Evolutionary conservation across 2,888 invertebrate genomes (phyloP), one percentile per base, ranked within the genome.

Genomic region (Aspidiotus rigidus): DNA sequence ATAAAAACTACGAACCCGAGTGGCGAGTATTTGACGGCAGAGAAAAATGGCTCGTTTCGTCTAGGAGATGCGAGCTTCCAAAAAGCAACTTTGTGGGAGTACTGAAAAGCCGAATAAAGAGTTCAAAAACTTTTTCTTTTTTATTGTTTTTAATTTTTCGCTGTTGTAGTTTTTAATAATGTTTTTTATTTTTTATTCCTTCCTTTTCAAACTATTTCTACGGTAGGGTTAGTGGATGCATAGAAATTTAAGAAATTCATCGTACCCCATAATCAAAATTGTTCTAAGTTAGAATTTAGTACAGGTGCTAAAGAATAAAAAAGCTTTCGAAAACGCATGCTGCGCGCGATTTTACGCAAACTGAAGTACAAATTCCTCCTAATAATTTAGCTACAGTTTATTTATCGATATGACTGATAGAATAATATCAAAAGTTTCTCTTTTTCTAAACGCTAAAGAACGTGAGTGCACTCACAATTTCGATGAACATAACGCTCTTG

Each of bases 31-130:
- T 83, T 94, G 75, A 85, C 88, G 73, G 92, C 93, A 75, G 89
- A 89, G 78, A 94, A 94, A 83, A 94, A 94, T 80, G 94, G 94
- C 56, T 86, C 87, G 76, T 89, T 94, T 82, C 88, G 89, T 76
- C 83, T 93, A 72, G 89, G 89, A 69, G 90, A 88, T 72, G 83
- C 85, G 73, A 88, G 88, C 76, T 84, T 87, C 75, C 85, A 87
- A 75, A 81, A 82, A 73, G 92, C 93, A 78, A 94, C 93, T 75
- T 90, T 90, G 77, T 94, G 94, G 94, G 94, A 94, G 81, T 94
- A 93, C 80, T 94, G 53, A 60, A 39, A 59, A 59, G 28, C 17
- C 16, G 13, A 5, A 16, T 10, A n/a, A 17, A 15, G 5, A 11
- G 53, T n/a, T n/a, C 53, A n/a, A 53, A 53, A 53, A 53, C n/a